Conservation (phyloP, 1,140 invertebrate genomes). For the Rhagoletis pomonella region DNA sequence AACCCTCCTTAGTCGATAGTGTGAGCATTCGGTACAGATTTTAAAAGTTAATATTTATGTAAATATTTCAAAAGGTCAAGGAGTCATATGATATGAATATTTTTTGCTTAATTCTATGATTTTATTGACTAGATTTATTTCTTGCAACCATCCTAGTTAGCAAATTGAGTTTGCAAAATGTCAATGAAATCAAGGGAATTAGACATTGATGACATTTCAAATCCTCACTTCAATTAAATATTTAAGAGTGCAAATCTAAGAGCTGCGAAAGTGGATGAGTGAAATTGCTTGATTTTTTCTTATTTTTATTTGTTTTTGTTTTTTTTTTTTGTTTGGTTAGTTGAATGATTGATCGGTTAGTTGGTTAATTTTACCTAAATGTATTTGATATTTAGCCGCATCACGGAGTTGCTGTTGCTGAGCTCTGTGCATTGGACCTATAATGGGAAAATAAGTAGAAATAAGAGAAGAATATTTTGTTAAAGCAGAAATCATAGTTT, state of each 20-base stretch:
- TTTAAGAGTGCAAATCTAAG: conserved; percentile 45
- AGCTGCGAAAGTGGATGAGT: neutral
- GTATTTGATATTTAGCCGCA: conserved; percentile 73
- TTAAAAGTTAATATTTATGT: too few relatives aligned
- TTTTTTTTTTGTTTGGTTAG: conserved; percentile 32
- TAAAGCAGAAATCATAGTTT: conserved; percentile 53
- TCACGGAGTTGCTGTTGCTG: conserved; percentile 66
- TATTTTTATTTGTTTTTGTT: neutral
- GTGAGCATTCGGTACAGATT: too few relatives aligned
- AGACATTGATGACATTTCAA: neutral
- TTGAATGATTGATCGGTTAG: conserved; percentile 29
- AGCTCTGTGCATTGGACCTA: conserved; percentile 72
- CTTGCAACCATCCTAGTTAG: too few relatives aligned
- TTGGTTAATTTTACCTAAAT: conserved; percentile 70
- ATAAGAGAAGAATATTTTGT: conserved; percentile 53
- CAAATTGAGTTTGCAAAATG: too few relatives aligned
- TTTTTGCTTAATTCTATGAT: too few relatives aligned
- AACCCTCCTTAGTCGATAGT: too few relatives aligned
- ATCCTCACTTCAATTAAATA: neutral
- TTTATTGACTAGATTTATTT: too few relatives aligned
- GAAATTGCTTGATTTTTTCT: neutral
- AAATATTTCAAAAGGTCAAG: too few relatives aligned
- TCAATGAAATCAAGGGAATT: neutral
- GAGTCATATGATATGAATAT: too few relatives aligned
- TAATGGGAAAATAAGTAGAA: conserved; percentile 61